Evolutionary conservation across 2,113 vertebrate genomes (phyloP).

Genomic region (Myocastor coypus): DNA sequence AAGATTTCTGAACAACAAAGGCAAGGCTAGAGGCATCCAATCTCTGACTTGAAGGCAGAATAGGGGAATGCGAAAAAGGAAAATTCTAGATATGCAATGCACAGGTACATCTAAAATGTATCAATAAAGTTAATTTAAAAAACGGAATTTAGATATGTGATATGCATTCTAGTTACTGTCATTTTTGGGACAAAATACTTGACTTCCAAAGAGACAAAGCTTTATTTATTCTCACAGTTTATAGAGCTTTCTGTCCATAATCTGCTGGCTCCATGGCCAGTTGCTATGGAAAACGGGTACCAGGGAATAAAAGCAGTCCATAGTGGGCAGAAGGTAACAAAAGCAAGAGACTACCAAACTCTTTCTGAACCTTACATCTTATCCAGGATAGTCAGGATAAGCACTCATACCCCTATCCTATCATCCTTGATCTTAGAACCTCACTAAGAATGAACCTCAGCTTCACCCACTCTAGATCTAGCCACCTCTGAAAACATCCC

Average conservation of each 20-base stretch:
- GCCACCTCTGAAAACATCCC: too few relatives aligned
- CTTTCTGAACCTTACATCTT: too few relatives aligned
- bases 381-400: too few relatives aligned
- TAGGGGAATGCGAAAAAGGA: not conserved
- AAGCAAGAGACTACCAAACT: too few relatives aligned
- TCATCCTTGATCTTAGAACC: too few relatives aligned
- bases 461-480: too few relatives aligned
- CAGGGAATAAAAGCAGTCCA: not conserved
- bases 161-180: not conserved
- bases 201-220: not conserved
- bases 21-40: not conserved
- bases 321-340: too few relatives aligned
- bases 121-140: not conserved
- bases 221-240: not conserved
- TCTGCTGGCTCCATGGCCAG: not conserved
- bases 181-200: not conserved
- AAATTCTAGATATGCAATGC: not conserved
- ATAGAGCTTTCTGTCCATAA: not conserved
- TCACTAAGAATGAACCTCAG: too few relatives aligned
- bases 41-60: not conserved
- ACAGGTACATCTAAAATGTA: not conserved
- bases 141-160: not conserved
- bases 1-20: not conserved
- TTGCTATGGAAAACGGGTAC: not conserved
- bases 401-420: too few relatives aligned